A percentile compares a stretch with the other conserved stretches of the same genome.
phyloP scores from a whole-genome alignment of 2,113 vertebrate species.

The Peucedramus taeniatus region DNA sequence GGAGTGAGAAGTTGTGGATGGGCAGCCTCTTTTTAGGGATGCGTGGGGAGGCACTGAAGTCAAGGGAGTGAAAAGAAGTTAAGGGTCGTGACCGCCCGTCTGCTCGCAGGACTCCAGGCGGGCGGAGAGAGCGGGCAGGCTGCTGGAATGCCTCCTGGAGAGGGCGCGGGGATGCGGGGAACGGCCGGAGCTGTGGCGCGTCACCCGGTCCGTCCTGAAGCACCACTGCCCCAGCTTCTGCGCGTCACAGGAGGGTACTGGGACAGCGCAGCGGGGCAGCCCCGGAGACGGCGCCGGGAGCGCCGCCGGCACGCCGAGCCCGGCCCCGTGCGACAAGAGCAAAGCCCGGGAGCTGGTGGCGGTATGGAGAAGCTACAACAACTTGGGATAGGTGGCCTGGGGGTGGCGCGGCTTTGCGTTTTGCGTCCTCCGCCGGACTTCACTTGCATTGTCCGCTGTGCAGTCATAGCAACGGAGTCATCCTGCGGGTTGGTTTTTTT shows the following conservation, averaged over 20 bases:
- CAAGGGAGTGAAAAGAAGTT: no score
- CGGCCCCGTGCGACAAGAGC: neutral
- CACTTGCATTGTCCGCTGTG: neutral
- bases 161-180: neutral
- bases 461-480: neutral
- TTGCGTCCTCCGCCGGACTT: neutral
- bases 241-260: neutral
- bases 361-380: constrained; percentile 19
- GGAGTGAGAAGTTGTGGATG: neutral
- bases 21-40: neutral
- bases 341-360: constrained; percentile 9
- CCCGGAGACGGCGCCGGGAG: neutral
- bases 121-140: neutral
- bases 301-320: neutral
- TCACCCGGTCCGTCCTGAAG: neutral
- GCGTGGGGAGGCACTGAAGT: neutral
- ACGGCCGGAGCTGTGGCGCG: neutral
- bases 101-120: neutral
- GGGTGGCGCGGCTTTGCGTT: neutral
- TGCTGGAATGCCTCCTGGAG: neutral
- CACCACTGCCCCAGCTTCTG: neutral
- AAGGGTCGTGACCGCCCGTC: neutral
- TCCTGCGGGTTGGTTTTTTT: neutral
- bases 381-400: neutral
- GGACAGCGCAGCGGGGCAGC: neutral